A percentile compares a stretch with the other conserved stretches of the same genome.
Evolutionary conservation across 2,113 vertebrate genomes (phyloP).

Genomic region (Thymallus thymallus): DNA sequence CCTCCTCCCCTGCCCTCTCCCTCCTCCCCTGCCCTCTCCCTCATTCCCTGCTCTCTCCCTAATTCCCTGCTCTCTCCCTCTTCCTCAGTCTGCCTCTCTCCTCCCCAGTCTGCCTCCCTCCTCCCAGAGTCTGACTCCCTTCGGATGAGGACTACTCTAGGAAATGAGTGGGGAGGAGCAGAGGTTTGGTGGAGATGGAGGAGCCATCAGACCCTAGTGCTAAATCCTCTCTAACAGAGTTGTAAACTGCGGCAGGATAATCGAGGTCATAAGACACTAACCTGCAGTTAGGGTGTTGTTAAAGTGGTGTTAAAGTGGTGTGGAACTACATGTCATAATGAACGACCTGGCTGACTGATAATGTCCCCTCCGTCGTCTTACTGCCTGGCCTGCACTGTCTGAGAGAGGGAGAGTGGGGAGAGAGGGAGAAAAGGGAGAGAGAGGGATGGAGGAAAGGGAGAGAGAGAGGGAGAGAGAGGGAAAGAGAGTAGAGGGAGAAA

Average conservation of each 20-base stretch:
- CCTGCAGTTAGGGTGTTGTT: constrained; percentile 55
- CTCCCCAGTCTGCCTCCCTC: no score
- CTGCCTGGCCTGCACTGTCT: neutral
- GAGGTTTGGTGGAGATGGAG: neutral
- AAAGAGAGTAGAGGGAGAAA: no score
- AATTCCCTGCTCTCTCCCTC: no score
- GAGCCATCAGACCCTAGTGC: constrained; percentile 18
- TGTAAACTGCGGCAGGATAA: constrained; percentile 57
- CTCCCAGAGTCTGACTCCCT: neutral
- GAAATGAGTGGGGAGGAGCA: constrained; percentile 33
- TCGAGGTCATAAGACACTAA: constrained; percentile 49
- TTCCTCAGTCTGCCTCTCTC: no score
- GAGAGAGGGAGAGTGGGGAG: neutral
- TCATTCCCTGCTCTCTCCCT: no score
- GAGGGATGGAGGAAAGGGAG: neutral
- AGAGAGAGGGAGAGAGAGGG: neutral
- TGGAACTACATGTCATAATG: constrained; percentile 58
- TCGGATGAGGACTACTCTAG: neutral
- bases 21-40: no score
- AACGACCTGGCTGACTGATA: constrained; percentile 38
- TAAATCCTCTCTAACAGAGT: constrained; percentile 60
- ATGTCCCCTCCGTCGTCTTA: constrained; percentile 1
- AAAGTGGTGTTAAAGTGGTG: constrained; percentile 60
- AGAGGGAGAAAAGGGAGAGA: neutral
- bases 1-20: no score